Percentiles rank a stretch among this genome's conserved stretches.
These are phyloP conservation scores for Philaenus spumarius DNA, from an alignment of 1,140 invertebrate genomes.

Conservation along the genomic window DNA sequence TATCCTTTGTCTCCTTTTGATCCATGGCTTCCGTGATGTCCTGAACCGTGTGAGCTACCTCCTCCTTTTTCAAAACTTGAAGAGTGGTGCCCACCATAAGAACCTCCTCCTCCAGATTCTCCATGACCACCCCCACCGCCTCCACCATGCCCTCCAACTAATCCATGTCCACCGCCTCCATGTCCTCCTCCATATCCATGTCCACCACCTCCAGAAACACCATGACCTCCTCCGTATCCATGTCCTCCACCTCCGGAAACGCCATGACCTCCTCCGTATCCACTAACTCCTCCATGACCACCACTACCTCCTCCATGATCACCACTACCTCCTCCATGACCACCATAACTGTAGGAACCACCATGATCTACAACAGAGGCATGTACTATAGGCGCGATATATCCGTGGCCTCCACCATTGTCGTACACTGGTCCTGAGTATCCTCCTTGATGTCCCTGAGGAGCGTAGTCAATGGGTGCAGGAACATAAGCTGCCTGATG, in stretches of 20 bases:
- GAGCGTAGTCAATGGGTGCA: neutral
- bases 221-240: neutral
- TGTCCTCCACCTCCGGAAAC: neutral
- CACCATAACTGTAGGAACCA: neutral
- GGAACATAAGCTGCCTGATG: neutral
- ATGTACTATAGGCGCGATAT: neutral
- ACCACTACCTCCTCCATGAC: conserved; percentile 33
- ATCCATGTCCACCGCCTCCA: too few species aligned
- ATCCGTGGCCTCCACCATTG: neutral
- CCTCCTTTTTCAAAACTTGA: conserved; percentile 43
- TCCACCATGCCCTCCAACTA: conserved; percentile 22
- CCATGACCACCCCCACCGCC: conserved; percentile 42
- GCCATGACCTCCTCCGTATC: neutral
- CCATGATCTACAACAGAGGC: neutral
- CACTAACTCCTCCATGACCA: conserved; percentile 35
- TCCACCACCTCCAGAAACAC: neutral
- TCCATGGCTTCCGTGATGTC: conserved; percentile 49
- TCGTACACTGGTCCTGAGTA: neutral
- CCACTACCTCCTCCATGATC: conserved; percentile 36
- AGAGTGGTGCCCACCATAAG: conserved; percentile 30
- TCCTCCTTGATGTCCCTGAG: neutral
- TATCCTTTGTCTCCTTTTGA: conserved; percentile 50
- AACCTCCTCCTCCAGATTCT: conserved; percentile 24
- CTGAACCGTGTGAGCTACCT: conserved; percentile 48
- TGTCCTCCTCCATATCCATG: neutral